A percentile compares a stretch with the other conserved stretches of the same genome.
These are phyloP conservation scores for Dryococelus australis DNA, from an alignment of 2,888 invertebrate species.

Conservation along the genomic window DNA sequence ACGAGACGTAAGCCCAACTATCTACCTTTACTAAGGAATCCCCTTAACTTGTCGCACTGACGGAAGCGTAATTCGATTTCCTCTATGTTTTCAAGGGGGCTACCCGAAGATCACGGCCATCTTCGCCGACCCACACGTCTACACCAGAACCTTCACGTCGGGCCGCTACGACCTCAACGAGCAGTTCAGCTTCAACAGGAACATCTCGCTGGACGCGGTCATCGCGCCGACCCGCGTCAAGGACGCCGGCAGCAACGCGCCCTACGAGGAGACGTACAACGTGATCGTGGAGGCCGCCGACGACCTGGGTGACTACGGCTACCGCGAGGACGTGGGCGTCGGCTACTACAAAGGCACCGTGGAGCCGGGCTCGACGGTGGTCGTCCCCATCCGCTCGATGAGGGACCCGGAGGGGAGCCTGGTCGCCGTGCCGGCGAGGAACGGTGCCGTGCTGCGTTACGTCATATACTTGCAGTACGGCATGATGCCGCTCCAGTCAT, in stretches of 20 bases:
- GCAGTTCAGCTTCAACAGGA: not conserved
- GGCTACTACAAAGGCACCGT: not conserved
- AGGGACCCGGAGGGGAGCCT: not conserved
- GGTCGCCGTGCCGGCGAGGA: not conserved
- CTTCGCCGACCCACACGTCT: not conserved
- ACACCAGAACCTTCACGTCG: not conserved
- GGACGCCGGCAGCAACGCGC: not conserved
- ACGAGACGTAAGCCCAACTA: no score
- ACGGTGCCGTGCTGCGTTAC: not conserved
- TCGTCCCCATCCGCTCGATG: not conserved
- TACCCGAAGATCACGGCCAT: not conserved
- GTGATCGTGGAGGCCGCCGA: not conserved
- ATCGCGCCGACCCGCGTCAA: not conserved
- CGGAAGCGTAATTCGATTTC: no score
- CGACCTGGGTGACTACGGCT: constrained; percentile 10
- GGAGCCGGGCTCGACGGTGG: not conserved
- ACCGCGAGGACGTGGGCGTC: not conserved
- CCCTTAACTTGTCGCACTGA: no score
- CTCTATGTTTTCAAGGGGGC: not conserved
- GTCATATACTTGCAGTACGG: not conserved
- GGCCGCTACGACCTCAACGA: constrained; percentile 27
- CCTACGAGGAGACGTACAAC: not conserved
- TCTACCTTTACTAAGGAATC: no score
- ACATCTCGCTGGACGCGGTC: constrained; percentile 6
- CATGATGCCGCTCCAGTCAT: not conserved